Percentiles rank a stretch among this genome's conserved stretches.
Evolutionary conservation across 2,888 invertebrate genomes (phyloP).

Genomic region (Drosophila imparisetae): DNA sequence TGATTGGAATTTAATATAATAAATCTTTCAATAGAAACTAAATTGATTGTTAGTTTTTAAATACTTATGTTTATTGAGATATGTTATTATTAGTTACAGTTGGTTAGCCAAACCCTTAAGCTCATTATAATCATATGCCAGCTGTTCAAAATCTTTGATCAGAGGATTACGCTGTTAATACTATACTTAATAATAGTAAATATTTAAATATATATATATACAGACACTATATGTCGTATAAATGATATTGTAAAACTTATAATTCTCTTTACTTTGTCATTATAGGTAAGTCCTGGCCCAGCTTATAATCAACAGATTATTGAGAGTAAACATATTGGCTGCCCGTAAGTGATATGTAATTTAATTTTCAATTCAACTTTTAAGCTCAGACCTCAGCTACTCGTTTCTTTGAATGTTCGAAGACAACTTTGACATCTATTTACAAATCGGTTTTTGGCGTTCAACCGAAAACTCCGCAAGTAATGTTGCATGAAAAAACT

Average conservation of each 20-base stretch:
- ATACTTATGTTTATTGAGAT: not conserved
- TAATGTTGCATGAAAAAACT: constrained; percentile 45
- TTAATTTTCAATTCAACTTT: constrained; percentile 8
- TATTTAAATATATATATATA: not conserved
- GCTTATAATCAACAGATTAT: not conserved
- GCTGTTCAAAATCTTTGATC: not conserved
- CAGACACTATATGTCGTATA: not conserved
- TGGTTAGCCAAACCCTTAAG: not conserved
- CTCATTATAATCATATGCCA: not conserved
- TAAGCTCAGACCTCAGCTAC: constrained; percentile 16
- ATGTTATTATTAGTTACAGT: not conserved
- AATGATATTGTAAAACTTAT: not conserved
- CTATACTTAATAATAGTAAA: not conserved
- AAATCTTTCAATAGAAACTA: not conserved
- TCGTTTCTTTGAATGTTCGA: constrained; percentile 10
- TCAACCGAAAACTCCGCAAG: constrained; percentile 28
- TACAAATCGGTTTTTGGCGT: constrained; percentile 20
- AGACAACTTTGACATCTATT: constrained; percentile 32
- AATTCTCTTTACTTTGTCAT: not conserved
- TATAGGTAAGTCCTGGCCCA: constrained; percentile 52
- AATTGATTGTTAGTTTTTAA: not conserved
- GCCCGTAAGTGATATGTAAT: constrained; percentile 47
- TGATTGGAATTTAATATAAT: not conserved
- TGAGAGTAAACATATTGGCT: constrained; percentile 24
- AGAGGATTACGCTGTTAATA: not conserved